Base-by-base conservation (phyloP, 2,888 invertebrate species). In the Lampropteryx suffumata region DNA sequence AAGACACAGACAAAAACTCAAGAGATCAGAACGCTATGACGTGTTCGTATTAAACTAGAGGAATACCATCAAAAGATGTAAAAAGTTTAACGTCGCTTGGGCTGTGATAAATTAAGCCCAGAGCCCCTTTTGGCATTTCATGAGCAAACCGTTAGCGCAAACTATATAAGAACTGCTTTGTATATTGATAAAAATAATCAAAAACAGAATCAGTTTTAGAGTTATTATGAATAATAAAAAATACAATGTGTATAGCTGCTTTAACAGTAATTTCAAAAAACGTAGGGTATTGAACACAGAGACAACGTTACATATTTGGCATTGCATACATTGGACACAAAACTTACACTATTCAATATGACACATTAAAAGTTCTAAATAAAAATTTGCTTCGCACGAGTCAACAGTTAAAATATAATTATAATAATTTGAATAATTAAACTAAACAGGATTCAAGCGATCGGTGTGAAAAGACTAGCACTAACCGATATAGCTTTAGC, bases 331-430 rank as follows among this genome's bases (percentile, higher is more conserved):
- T 62, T 58, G 63, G 57, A 62, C 62, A 60, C 64, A 61, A 57
- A 54, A 50, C 51, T 67, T 62, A 73, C 70, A 71, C 65, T 60
- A 62, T 67, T 75, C 71, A 68, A 76, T 79, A 82, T 80, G 79
- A 81, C 80, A 81, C 82, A 64, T 51, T 51, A 49, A 44, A 42
- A 46, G 12, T 55, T 67, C 68, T 65, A 62, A 65, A 69, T 71
- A 70, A 72, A 73, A 60, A 68, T 69, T 66, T 61, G 62, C 62
- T 67, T 62, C 39, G 21, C 62, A 64, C 64, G 60, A 73, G 78
- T 79, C 79, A 76, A 79, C 74, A 63, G 70, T 73, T 71, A 65
- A 71, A 75, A 70, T 68, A 71, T 69, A 70, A 69, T 64, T 65
- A 62, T 48, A 48, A 55, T 57, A 61, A 59, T 55, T 57, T 55